phyloP scores from a whole-genome alignment of 2,888 invertebrate species.

The Acronicta aceris region DNA sequence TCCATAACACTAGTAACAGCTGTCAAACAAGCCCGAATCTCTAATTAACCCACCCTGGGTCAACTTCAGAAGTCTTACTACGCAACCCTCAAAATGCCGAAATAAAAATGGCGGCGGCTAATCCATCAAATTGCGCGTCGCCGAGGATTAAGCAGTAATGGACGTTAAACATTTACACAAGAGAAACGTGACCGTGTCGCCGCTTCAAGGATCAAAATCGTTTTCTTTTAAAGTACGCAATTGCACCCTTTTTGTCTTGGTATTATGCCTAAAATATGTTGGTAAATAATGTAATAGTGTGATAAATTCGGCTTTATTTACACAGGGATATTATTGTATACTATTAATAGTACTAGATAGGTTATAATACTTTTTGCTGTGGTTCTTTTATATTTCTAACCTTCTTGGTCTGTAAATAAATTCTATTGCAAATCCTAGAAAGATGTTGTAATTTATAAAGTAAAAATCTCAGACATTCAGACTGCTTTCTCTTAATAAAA shows the following conservation, averaged over 20 bases:
- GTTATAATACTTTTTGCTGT: too few species aligned
- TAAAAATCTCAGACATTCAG: too few species aligned
- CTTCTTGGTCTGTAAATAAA: too few species aligned
- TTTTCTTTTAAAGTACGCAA: slow-evolving; percentile 68
- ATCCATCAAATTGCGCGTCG: slow-evolving; percentile 70
- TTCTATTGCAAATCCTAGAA: too few species aligned
- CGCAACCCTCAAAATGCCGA: slow-evolving; percentile 7
- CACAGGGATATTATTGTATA: background rate
- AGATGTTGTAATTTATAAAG: too few species aligned
- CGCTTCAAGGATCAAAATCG: slow-evolving; percentile 71
- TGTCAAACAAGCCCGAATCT: background rate
- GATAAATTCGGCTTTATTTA: slow-evolving; percentile 7
- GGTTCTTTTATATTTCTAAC: too few species aligned
- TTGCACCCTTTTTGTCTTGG: slow-evolving; percentile 38
- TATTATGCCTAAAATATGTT: slow-evolving; percentile 28
- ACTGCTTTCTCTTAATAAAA: too few species aligned
- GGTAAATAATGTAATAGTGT: slow-evolving; percentile 13
- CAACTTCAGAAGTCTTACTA: slow-evolving; percentile 28
- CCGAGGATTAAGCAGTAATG: slow-evolving; percentile 79
- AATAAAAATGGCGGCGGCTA: slow-evolving; percentile 62
- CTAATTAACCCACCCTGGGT: slow-evolving; percentile 26
- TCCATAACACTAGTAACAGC: background rate
- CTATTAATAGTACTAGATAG: too few species aligned
- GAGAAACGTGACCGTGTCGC: slow-evolving; percentile 74
- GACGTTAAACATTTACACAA: slow-evolving; percentile 77